Conservation (phyloP, 2,888 invertebrate species). For the Cerastis leucographa region DNA sequence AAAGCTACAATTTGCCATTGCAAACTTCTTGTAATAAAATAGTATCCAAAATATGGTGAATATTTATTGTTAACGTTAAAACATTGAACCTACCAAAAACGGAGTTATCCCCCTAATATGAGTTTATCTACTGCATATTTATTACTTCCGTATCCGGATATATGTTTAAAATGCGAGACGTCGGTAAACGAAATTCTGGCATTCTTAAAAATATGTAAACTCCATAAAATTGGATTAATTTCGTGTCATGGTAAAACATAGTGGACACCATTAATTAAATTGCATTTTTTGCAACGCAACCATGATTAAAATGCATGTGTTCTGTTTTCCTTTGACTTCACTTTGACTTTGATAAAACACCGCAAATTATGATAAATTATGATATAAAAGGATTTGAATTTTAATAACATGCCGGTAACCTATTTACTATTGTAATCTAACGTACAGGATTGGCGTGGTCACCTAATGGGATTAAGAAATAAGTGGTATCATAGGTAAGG, state of each 20-base stretch:
- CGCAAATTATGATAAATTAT: slow-evolving; percentile 17
- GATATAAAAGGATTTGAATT: slow-evolving; percentile 21
- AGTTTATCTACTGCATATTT: background rate
- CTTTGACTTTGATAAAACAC: slow-evolving; percentile 29
- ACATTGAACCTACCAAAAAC: background rate
- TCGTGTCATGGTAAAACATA: background rate
- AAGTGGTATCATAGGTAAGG: background rate
- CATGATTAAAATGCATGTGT: slow-evolving; percentile 23
- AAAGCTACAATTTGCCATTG: background rate
- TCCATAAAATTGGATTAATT: background rate
- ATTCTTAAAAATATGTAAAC: slow-evolving; percentile 1
- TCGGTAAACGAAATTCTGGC: background rate
- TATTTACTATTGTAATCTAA: background rate
- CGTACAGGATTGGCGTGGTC: too few relatives aligned
- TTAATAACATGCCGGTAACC: background rate
- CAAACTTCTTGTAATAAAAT: too few relatives aligned
- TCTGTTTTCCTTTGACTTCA: slow-evolving; percentile 36
- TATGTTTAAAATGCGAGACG: background rate
- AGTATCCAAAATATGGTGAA: background rate
- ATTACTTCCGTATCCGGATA: background rate
- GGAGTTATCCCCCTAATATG: background rate
- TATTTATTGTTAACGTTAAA: background rate
- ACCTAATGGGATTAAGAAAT: background rate
- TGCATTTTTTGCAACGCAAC: slow-evolving; percentile 21
- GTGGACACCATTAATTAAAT: slow-evolving; percentile 15